Evolutionary conservation across 2,113 vertebrate species (phyloP).

Genomic region (Anoura caudifer): DNA sequence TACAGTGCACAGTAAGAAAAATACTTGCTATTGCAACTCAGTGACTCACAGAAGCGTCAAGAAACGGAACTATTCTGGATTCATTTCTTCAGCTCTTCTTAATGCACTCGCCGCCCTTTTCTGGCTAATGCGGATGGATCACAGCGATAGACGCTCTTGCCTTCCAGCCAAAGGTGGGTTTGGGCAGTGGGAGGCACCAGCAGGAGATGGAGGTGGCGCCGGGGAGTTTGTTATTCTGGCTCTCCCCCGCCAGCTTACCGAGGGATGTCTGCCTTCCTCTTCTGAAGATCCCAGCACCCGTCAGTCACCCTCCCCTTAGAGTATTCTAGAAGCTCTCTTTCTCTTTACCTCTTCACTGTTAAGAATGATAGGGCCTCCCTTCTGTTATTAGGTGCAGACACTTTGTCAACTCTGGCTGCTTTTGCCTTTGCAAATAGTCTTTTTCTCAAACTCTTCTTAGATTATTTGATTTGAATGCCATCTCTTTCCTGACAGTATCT

Average conservation of each 20-base stretch:
- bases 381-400: neutral
- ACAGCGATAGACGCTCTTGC: neutral
- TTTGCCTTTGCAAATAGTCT: neutral
- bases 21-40: neutral
- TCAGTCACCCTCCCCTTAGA: neutral
- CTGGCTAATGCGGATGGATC: neutral
- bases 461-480: neutral
- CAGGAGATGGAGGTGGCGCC: too few relatives aligned
- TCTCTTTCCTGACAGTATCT: neutral
- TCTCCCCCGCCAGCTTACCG: neutral
- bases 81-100: neutral
- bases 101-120: neutral
- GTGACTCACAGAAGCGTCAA: neutral
- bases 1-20: neutral
- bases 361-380: neutral
- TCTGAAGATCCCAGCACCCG: neutral
- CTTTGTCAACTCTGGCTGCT: neutral
- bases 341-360: neutral
- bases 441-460: neutral
- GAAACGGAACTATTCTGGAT: neutral
- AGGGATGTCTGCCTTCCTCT: neutral
- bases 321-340: neutral
- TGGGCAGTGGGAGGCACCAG: neutral
- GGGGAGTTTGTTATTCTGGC: neutral
- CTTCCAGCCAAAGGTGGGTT: neutral